A percentile compares a stretch with the other conserved stretches of the same genome.
These are phyloP conservation scores for Drosophila tropicalis DNA, from an alignment of 1,140 invertebrate species.

Conservation along the genomic window DNA sequence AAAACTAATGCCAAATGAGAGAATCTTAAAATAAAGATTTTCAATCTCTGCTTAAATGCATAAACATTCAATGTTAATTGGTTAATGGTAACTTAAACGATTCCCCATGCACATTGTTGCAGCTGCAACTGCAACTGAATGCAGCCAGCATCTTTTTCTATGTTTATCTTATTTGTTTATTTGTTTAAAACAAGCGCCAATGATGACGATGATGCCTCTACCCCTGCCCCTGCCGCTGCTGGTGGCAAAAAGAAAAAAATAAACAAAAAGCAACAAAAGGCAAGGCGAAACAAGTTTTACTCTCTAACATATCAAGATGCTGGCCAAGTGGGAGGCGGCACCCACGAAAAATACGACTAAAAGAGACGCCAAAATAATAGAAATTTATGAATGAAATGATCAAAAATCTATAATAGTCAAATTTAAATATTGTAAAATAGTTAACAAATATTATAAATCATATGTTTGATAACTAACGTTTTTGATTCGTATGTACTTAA, in stretches of 20 bases:
- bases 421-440: background rate
- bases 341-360: background rate
- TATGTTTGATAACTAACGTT: too few species aligned
- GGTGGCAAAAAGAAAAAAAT: conserved; percentile 47
- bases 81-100: conserved; percentile 68
- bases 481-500: too few species aligned
- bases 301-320: background rate
- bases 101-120: conserved; percentile 39
- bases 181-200: conserved; percentile 75
- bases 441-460: too few species aligned
- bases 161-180: conserved; percentile 57
- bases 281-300: conserved; percentile 4
- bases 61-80: conserved; percentile 26
- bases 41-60: background rate
- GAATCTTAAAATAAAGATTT: background rate
- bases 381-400: conserved; percentile 8
- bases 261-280: conserved; percentile 24
- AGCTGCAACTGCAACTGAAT: conserved; percentile 23
- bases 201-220: conserved; percentile 10
- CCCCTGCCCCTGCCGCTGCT: conserved; percentile 20
- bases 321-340: conserved; percentile 3
- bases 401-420: conserved; percentile 3
- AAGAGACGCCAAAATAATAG: background rate
- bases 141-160: conserved; percentile 28
- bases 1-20: conserved; percentile 34